These are phyloP conservation scores for Turnix velox DNA, from an alignment of 2,113 vertebrate species.

Conservation along the genomic window DNA sequence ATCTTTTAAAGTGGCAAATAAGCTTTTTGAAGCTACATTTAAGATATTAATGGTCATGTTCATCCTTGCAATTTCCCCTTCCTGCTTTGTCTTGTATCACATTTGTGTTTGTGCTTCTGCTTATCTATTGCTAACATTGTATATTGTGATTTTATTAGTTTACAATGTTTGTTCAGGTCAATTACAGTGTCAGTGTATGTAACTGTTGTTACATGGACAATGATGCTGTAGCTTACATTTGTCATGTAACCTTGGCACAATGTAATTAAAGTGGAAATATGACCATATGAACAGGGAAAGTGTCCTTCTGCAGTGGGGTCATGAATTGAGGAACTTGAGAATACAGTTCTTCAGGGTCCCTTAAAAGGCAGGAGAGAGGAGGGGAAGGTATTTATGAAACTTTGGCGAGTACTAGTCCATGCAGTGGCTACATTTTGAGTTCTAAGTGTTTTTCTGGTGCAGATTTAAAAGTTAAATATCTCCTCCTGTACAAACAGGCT, in stretches of 20 bases:
- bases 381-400: accelerated
- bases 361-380: background rate
- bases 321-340: background rate
- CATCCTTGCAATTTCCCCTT: background rate
- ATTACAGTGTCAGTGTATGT: background rate
- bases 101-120: background rate
- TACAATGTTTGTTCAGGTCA: background rate
- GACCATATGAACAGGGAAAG: background rate
- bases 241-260: background rate
- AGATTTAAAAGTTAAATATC: background rate
- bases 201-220: background rate
- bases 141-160: background rate
- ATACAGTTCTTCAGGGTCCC: background rate
- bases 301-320: background rate
- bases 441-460: background rate
- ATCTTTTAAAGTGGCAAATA: background rate
- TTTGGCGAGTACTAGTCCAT: background rate
- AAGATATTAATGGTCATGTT: background rate
- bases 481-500: accelerated
- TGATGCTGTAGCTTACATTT: accelerated
- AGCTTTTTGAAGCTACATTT: background rate
- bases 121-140: background rate
- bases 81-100: background rate
- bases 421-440: background rate
- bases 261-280: background rate